Conservation (phyloP, 2,888 invertebrate genomes). For the Cylindroiulus punctatus region DNA sequence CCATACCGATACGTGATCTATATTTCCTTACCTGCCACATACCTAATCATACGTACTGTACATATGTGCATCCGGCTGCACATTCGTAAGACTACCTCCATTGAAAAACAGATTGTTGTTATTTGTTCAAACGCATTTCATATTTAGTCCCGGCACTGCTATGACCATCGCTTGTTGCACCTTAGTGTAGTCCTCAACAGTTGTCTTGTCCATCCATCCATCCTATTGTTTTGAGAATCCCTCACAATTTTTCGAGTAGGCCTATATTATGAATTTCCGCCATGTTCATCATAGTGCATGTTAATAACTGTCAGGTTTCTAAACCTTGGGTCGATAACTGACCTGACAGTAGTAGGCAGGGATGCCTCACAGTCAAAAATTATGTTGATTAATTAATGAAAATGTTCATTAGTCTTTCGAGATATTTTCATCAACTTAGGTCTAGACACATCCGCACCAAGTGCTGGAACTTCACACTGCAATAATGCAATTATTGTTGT, state of each 20-base stretch:
- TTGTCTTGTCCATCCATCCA: not conserved
- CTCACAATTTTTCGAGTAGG: not conserved
- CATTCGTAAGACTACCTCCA: constrained; percentile 32
- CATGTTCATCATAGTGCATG: not conserved
- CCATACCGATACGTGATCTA: constrained; percentile 4
- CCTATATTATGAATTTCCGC: too few species aligned
- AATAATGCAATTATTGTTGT: not conserved
- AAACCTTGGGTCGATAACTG: not conserved
- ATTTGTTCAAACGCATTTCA: not conserved
- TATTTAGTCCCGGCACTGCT: constrained; percentile 8
- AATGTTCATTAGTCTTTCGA: too few species aligned
- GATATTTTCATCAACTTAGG: too few species aligned
- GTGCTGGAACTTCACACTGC: too few species aligned
- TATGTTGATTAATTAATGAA: too few species aligned
- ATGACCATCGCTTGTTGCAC: not conserved
- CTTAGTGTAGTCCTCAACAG: not conserved
- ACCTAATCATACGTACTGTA: constrained; percentile 26
- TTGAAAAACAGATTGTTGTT: not conserved
- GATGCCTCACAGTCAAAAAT: not conserved
- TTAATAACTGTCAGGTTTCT: not conserved
- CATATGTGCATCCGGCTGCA: not conserved
- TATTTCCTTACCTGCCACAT: constrained; percentile 31
- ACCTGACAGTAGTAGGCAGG: not conserved
- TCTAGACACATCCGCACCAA: too few species aligned
- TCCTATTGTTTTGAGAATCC: not conserved